A percentile compares a stretch with the other conserved stretches of the same genome.
These are phyloP conservation scores for Myotis lucifugus DNA, from an alignment of 2,113 vertebrate species.

Conservation along the genomic window DNA sequence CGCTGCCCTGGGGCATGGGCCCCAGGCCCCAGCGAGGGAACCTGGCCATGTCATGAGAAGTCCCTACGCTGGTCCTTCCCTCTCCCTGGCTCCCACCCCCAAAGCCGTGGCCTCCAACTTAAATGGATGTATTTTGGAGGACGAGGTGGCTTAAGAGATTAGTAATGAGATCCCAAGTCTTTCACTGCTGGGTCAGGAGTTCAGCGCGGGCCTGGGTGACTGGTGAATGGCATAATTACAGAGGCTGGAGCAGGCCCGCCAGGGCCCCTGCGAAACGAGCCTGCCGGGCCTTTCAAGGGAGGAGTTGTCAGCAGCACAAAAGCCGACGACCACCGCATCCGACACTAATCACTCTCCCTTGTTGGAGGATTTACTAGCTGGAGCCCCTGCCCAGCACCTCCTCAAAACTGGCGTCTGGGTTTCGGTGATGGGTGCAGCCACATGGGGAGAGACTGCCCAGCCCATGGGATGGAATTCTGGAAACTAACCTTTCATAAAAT, in stretches of 20 bases:
- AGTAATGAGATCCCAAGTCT: constrained; percentile 80
- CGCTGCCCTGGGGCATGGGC: not conserved
- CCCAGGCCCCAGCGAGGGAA: not conserved
- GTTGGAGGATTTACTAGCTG: constrained; percentile 76
- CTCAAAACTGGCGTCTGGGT: not conserved
- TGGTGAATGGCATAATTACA: constrained; percentile 74
- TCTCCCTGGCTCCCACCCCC: constrained; percentile 45
- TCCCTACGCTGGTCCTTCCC: not conserved
- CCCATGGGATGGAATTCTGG: rapidly evolving
- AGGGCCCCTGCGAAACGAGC: constrained; percentile 70
- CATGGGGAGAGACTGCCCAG: not conserved
- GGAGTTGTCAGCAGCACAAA: constrained; percentile 74
- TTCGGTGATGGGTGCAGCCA: not conserved
- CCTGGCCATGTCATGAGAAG: not conserved
- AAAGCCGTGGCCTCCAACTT: constrained; percentile 73
- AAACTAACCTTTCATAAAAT: not conserved
- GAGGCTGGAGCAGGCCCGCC: constrained; percentile 7
- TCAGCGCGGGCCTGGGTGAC: constrained; percentile 67
- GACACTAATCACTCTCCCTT: constrained; percentile 79
- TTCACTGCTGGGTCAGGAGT: constrained; percentile 79
- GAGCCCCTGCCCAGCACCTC: constrained; percentile 1
- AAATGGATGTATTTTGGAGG: constrained; percentile 76
- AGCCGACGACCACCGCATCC: constrained; percentile 75
- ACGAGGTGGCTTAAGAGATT: constrained; percentile 80
- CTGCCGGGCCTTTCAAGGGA: constrained; percentile 55